A percentile compares a stretch with the other conserved stretches of the same genome.
These are phyloP conservation scores for Egretta garzetta DNA, from an alignment of 2,113 vertebrate genomes.

Conservation along the genomic window DNA sequence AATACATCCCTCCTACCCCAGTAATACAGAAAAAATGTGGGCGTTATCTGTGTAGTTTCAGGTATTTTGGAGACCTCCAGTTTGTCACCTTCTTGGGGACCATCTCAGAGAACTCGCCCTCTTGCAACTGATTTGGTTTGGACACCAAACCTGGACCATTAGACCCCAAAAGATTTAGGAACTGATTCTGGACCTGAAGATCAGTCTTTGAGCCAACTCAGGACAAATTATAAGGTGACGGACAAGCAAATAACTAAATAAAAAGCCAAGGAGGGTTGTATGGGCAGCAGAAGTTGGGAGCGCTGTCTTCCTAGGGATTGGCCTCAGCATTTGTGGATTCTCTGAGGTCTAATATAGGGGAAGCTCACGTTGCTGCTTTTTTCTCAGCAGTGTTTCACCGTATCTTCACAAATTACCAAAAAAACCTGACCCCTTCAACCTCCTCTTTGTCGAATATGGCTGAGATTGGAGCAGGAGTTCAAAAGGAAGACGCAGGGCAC, in stretches of 20 bases:
- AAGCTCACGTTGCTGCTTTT: fast-evolving
- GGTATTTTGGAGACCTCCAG: neutral
- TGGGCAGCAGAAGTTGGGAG: neutral
- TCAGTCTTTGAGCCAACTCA: neutral
- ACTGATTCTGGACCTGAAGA: neutral
- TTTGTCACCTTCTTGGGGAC: neutral
- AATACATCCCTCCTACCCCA: neutral
- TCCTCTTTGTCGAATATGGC: fast-evolving
- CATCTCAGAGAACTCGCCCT: neutral
- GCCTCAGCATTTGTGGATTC: neutral
- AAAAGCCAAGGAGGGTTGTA: neutral
- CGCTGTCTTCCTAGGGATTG: neutral
- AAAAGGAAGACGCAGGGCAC: neutral
- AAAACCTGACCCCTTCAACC: neutral
- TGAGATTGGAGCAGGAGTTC: neutral
- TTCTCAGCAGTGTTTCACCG: neutral
- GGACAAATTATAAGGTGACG: neutral
- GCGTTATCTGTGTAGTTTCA: neutral
- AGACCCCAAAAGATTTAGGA: neutral
- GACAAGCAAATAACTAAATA: neutral
- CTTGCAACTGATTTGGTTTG: fast-evolving
- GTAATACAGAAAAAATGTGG: neutral
- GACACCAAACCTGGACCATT: fast-evolving
- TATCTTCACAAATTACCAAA: neutral
- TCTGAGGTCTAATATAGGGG: neutral